These are phyloP conservation scores for Ailurus styani DNA, from an alignment of 2,113 vertebrate species.

Conservation along the genomic window DNA sequence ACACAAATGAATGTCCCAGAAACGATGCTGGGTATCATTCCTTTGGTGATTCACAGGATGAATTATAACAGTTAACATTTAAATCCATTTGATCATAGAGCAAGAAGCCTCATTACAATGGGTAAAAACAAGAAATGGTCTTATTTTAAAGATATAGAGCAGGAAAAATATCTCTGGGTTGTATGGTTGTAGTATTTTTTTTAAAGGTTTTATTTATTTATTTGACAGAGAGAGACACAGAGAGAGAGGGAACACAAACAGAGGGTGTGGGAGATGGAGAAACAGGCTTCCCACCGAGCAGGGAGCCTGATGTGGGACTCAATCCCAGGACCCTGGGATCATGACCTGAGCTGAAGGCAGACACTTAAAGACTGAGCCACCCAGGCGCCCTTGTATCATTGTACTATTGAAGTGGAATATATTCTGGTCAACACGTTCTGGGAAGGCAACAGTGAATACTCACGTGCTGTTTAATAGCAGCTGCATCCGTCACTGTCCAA, in stretches of 20 bases:
- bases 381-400: no score
- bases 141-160: constrained; percentile 17
- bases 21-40: neutral
- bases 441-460: constrained; percentile 19
- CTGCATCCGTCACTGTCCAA: constrained; percentile 50
- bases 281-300: no score
- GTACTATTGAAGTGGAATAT: neutral
- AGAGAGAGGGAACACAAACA: no score
- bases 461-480: constrained; percentile 47
- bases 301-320: no score
- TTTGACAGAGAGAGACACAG: no score
- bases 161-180: neutral
- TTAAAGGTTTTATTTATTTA: no score
- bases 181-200: neutral
- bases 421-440: neutral
- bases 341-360: no score
- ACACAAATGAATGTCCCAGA: constrained; percentile 5
- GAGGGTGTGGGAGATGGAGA: no score
- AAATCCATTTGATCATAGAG: neutral
- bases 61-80: neutral
- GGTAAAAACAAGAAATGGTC: neutral
- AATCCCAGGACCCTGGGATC: no score
- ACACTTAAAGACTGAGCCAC: no score
- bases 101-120: neutral
- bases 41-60: neutral